phyloP scores from a whole-genome alignment of 53 echinoderm and acorn worm genomes.

The Patiria pectinifera region DNA sequence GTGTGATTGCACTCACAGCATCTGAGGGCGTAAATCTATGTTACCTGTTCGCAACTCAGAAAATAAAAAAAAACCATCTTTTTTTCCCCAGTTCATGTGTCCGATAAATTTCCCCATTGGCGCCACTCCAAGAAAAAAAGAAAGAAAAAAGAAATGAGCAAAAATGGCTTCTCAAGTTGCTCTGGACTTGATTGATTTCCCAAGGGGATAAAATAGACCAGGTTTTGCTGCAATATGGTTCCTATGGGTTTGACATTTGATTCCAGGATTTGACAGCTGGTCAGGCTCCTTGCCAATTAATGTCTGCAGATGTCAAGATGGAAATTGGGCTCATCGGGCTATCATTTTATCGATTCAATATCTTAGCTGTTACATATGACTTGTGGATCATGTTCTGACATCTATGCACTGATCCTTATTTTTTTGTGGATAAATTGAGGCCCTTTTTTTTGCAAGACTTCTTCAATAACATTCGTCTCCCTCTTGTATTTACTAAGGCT shows the following conservation, averaged over 20 bases:
- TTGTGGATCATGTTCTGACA: neutral
- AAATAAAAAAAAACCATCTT: no score
- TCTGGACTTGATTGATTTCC: conserved; percentile 16
- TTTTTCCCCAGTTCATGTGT: neutral
- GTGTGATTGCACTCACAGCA: no score
- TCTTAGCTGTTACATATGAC: neutral
- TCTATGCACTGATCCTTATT: no score
- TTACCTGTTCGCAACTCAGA: no score
- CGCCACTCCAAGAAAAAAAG: neutral
- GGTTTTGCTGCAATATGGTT: neutral
- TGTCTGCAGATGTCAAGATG: neutral
- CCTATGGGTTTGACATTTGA: neutral
- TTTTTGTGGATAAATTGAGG: no score
- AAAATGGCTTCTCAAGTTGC: neutral
- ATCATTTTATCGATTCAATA: neutral
- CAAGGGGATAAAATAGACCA: neutral
- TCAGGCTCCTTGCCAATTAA: neutral
- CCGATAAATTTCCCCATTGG: neutral
- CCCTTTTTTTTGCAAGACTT: no score
- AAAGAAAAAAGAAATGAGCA: neutral
- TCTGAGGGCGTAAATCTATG: no score
- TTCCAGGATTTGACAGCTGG: neutral
- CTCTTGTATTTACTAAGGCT: no score
- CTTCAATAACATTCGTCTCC: no score
- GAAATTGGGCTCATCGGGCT: neutral